Percentiles rank a stretch among this genome's conserved stretches.
Evolutionary conservation across 1,140 invertebrate genomes (phyloP).

Genomic region (Leptonema lineaticorne): DNA sequence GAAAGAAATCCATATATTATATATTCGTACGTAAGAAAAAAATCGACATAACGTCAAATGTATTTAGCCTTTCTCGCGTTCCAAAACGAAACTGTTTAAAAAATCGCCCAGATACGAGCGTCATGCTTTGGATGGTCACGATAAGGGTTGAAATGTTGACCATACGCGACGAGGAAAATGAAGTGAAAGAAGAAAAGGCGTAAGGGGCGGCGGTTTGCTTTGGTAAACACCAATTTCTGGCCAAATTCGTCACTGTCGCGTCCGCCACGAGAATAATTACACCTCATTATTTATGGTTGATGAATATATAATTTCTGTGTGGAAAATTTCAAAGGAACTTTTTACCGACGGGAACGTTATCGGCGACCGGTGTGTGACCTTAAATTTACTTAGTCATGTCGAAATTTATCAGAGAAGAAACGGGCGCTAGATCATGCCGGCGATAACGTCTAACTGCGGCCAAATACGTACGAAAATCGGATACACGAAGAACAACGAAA

Average conservation of each 20-base stretch:
- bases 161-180: too few species aligned
- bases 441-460: too few species aligned
- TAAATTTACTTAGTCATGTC: slow-evolving; percentile 32
- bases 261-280: slow-evolving; percentile 31
- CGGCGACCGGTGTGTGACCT: too few species aligned
- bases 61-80: too few species aligned
- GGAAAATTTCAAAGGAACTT: slow-evolving; percentile 23
- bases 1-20: too few species aligned
- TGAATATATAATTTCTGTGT: slow-evolving; percentile 27
- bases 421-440: slow-evolving; percentile 3
- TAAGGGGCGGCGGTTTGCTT: slow-evolving; percentile 21
- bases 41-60: too few species aligned
- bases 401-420: slow-evolving; percentile 6
- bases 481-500: too few species aligned
- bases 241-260: slow-evolving; percentile 39
- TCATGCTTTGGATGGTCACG: slow-evolving; percentile 35
- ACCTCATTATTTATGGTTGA: slow-evolving; percentile 29
- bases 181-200: too few species aligned
- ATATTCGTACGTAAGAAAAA: too few species aligned
- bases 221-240: slow-evolving; percentile 36
- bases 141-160: slow-evolving; percentile 21
- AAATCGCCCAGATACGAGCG: slow-evolving; percentile 25
- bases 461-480: slow-evolving; percentile 1
- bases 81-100: too few species aligned
- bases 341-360: slow-evolving; percentile 22